These are phyloP conservation scores for Hetaerina titia DNA, from an alignment of 2,888 invertebrate species.

Conservation along the genomic window DNA sequence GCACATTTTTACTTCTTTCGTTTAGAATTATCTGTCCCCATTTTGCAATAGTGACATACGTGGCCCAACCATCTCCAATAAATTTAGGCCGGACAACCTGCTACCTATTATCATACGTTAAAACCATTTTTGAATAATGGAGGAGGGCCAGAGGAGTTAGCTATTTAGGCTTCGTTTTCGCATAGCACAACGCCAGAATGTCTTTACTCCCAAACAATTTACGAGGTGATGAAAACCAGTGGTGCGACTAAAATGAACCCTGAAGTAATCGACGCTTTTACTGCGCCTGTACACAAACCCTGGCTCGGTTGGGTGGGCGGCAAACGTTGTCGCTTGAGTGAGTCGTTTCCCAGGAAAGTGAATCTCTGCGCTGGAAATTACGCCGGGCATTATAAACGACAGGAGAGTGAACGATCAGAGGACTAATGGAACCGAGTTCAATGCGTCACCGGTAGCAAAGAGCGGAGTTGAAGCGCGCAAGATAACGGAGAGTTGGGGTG, in stretches of 20 bases:
- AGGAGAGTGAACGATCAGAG: background rate
- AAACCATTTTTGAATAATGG: background rate
- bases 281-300: background rate
- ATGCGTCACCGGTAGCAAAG: background rate
- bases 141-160: background rate
- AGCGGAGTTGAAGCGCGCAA: conserved; percentile 17
- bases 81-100: too few relatives aligned
- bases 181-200: background rate
- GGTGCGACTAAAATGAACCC: conserved; percentile 17
- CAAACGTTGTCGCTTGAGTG: conserved; percentile 28
- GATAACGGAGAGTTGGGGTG: background rate
- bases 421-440: background rate
- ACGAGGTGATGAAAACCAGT: conserved; percentile 48
- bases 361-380: conserved; percentile 10
- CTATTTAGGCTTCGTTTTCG: background rate
- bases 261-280: conserved; percentile 24
- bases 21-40: too few relatives aligned
- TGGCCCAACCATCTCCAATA: too few relatives aligned
- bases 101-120: background rate
- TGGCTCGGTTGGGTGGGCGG: conserved; percentile 20
- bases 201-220: background rate
- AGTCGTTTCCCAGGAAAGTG: conserved; percentile 45
- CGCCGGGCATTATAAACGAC: background rate
- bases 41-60: too few relatives aligned
- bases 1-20: too few relatives aligned